phyloP scores from a whole-genome alignment of 2,113 vertebrate genomes.

The Ictalurus punctatus region DNA sequence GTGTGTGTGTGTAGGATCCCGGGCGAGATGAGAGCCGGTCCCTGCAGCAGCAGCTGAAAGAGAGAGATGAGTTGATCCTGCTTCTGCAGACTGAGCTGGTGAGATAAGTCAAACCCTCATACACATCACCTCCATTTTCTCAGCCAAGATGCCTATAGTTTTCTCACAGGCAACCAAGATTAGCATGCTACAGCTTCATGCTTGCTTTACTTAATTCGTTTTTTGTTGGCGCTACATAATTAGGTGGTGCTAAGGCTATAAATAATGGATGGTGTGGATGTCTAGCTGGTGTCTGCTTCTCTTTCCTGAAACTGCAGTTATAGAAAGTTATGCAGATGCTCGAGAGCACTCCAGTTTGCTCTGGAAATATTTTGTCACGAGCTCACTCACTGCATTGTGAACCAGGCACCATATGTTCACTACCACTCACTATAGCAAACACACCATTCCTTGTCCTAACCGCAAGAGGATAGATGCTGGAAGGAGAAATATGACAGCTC shows the following conservation, averaged over 20 bases:
- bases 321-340: constrained; percentile 15
- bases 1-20: constrained; percentile 79
- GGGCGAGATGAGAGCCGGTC: constrained; percentile 85
- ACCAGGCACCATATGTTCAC: constrained; percentile 7
- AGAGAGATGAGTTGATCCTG: constrained; percentile 89
- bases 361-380: neutral
- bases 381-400: neutral
- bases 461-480: constrained; percentile 24
- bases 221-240: constrained; percentile 31
- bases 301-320: constrained; percentile 4
- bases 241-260: neutral
- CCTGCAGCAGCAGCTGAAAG: constrained; percentile 86
- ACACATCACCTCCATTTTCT: constrained; percentile 19
- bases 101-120: constrained; percentile 62
- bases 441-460: constrained; percentile 35
- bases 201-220: constrained; percentile 19
- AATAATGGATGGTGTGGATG: neutral
- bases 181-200: constrained; percentile 4
- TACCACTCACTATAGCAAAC: constrained; percentile 26
- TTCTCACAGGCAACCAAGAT: constrained; percentile 2
- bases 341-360: neutral
- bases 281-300: neutral
- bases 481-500: constrained; percentile 53
- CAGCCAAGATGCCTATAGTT: constrained; percentile 2
- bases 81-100: constrained; percentile 92